phyloP scores from a whole-genome alignment of 2,113 vertebrate genomes.

The Xenus cinereus region DNA sequence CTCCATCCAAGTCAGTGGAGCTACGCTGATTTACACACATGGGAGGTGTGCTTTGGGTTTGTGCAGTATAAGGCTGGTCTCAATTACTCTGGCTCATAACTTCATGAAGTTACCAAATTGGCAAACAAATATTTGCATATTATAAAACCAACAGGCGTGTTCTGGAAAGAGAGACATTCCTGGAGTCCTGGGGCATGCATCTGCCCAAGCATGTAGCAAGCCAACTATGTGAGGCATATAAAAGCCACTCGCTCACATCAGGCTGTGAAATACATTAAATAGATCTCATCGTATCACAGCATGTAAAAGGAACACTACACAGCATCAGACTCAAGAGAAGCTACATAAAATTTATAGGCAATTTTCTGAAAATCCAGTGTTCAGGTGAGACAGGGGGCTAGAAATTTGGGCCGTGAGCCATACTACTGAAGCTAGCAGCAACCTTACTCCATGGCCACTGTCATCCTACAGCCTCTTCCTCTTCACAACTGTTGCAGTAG shows the following conservation, averaged over 20 bases:
- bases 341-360: background rate
- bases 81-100: background rate
- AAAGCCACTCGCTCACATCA: background rate
- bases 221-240: background rate
- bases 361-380: background rate
- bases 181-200: background rate
- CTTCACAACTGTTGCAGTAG: background rate
- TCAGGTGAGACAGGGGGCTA: background rate
- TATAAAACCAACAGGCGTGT: background rate
- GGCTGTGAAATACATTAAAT: background rate
- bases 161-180: background rate
- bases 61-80: background rate
- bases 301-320: background rate
- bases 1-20: background rate
- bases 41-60: background rate
- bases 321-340: background rate
- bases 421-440: background rate
- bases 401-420: background rate
- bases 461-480: background rate
- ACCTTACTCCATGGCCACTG: rapidly evolving
- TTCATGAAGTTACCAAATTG: background rate
- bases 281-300: background rate
- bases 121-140: background rate
- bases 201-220: background rate
- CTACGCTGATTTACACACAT: background rate